These are phyloP conservation scores for Motacilla tschutschensis DNA, from an alignment of 2,113 vertebrate genomes.

Conservation along the genomic window DNA sequence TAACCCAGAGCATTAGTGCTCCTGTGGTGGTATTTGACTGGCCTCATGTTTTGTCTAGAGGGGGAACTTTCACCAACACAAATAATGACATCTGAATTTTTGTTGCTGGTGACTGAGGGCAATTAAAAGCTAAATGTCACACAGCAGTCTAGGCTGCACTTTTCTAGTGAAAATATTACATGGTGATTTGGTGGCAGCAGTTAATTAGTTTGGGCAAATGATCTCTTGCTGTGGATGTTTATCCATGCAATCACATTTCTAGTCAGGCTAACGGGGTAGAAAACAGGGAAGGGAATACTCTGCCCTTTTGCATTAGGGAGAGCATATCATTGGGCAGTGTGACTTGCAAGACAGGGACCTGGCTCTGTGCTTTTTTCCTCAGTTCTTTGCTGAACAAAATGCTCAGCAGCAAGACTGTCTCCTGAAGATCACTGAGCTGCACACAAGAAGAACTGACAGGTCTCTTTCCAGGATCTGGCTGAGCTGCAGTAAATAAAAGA, in stretches of 20 bases:
- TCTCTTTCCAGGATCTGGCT: neutral
- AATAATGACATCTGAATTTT: neutral
- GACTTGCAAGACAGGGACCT: neutral
- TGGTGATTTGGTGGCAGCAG: neutral
- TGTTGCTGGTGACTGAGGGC: neutral
- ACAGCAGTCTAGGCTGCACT: neutral
- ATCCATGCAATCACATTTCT: neutral
- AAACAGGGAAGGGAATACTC: neutral
- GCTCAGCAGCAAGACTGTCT: neutral
- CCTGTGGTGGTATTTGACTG: neutral
- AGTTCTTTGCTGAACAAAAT: constrained; percentile 1
- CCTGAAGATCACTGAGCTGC: constrained; percentile 3
- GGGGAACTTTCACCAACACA: neutral
- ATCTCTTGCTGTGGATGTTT: constrained; percentile 9
- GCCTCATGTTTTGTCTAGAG: neutral
- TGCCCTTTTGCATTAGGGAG: neutral
- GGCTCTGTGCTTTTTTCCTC: neutral
- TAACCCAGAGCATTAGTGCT: neutral
- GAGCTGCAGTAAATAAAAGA: neutral
- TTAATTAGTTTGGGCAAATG: constrained; percentile 28
- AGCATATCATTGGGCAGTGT: neutral
- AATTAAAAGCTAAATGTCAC: constrained; percentile 18
- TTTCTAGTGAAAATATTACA: neutral
- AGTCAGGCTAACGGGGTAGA: neutral
- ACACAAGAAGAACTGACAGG: constrained; percentile 13